phyloP scores from a whole-genome alignment of 2,888 invertebrate genomes.

The Xestia ashworthii region DNA sequence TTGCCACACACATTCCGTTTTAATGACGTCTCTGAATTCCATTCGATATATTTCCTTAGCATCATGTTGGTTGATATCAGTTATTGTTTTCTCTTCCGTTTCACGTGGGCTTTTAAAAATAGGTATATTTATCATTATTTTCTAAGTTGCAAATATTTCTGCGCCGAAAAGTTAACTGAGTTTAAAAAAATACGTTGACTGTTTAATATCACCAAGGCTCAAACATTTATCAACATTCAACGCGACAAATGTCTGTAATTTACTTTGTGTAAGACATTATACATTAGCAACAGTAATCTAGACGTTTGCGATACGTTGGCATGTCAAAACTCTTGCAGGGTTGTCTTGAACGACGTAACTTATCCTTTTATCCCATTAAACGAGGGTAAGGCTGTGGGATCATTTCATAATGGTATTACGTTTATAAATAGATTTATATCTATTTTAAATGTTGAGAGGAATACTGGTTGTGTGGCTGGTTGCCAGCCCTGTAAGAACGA shows the following conservation, averaged over 20 bases:
- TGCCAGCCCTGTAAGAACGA: conserved; percentile 63
- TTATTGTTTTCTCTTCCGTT: conserved; percentile 52
- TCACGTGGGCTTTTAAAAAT: conserved; percentile 3
- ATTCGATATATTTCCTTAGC: conserved; percentile 32
- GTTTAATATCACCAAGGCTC: conserved; percentile 27
- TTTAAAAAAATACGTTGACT: conserved; percentile 32
- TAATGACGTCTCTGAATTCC: conserved; percentile 43
- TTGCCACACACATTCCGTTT: conserved; percentile 29
- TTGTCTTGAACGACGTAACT: conserved; percentile 48
- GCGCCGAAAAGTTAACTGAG: neutral
- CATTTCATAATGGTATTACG: conserved; percentile 48
- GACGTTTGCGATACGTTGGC: conserved; percentile 44
- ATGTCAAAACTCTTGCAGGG: conserved; percentile 50
- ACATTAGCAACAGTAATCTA: conserved; percentile 53
- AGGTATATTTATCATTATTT: neutral
- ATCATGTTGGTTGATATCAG: conserved; percentile 29
- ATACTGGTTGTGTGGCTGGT: conserved; percentile 33
- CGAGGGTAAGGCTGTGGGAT: conserved; percentile 35
- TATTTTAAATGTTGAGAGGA: conserved; percentile 47
- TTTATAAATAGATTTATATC: conserved; percentile 56
- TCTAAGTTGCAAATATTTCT: neutral
- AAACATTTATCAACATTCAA: conserved; percentile 43
- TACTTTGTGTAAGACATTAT: conserved; percentile 50
- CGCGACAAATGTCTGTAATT: conserved; percentile 55
- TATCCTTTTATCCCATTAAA: conserved; percentile 54